Conservation (phyloP, 1,140 invertebrate genomes). For the Dendrolimus punctatus region DNA sequence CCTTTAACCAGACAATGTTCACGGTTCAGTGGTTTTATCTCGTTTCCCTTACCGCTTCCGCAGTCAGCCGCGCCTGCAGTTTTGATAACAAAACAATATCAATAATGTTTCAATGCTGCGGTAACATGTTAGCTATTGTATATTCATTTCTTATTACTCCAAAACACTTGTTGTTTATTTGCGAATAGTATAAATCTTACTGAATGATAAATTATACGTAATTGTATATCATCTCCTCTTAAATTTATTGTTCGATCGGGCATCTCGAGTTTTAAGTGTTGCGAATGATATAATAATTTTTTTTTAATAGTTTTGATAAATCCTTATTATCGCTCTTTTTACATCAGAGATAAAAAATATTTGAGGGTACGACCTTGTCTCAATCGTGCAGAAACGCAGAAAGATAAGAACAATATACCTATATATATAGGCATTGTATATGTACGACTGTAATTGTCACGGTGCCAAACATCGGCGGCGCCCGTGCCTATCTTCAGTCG, state of each 20-base stretch:
- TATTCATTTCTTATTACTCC: not conserved
- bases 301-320: not conserved
- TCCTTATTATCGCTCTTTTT: not conserved
- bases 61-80: slow-evolving; percentile 18
- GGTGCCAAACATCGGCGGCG: slow-evolving; percentile 56
- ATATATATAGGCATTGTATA: slow-evolving; percentile 30
- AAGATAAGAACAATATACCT: slow-evolving; percentile 3
- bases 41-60: slow-evolving; percentile 56
- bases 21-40: slow-evolving; percentile 51
- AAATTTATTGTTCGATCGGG: too few relatives aligned
- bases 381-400: slow-evolving; percentile 50
- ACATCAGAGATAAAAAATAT: not conserved
- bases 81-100: slow-evolving; percentile 29
- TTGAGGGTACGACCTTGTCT: slow-evolving; percentile 26
- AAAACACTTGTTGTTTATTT: too few relatives aligned
- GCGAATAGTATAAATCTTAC: too few relatives aligned
- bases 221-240: too few relatives aligned
- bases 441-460: slow-evolving; percentile 42
- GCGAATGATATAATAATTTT: too few relatives aligned
- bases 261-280: too few relatives aligned
- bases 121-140: not conserved
- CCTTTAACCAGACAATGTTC: slow-evolving; percentile 32
- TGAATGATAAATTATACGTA: too few relatives aligned
- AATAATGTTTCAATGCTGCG: slow-evolving; percentile 5
- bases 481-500: slow-evolving; percentile 58